These are phyloP conservation scores for Drosophila helvetica DNA, from an alignment of 2,888 invertebrate species.

Conservation along the genomic window DNA sequence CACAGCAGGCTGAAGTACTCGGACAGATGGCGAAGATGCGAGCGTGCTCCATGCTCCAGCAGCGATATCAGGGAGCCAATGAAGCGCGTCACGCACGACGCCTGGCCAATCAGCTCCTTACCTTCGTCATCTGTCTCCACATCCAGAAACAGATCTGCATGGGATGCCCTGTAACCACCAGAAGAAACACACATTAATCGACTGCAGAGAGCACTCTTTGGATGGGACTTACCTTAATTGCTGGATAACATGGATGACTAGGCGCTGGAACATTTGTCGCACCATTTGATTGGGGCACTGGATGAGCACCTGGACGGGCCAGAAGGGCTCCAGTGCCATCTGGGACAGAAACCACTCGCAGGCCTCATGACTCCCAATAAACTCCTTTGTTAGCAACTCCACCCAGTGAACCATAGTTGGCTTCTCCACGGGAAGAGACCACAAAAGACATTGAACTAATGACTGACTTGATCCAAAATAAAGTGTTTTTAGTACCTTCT, in stretches of 20 bases:
- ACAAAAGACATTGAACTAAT: background rate
- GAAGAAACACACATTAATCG: background rate
- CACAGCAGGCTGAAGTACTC: slow-evolving; percentile 96
- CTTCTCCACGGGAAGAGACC: slow-evolving; percentile 81
- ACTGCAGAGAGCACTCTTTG: background rate
- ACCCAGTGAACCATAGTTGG: slow-evolving; percentile 99
- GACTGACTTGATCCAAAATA: background rate
- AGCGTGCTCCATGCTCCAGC: slow-evolving; percentile 94
- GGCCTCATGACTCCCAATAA: slow-evolving; percentile 94
- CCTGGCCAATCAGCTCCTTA: slow-evolving; percentile 87
- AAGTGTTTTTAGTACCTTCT: slow-evolving; percentile 87
- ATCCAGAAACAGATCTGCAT: slow-evolving; percentile 87
- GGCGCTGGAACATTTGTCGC: slow-evolving; percentile 97
- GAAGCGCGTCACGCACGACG: slow-evolving; percentile 96
- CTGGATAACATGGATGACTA: slow-evolving; percentile 97
- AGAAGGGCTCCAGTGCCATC: slow-evolving; percentile 97
- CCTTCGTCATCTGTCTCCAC: slow-evolving; percentile 84
- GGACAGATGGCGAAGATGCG: slow-evolving; percentile 93
- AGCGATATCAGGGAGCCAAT: slow-evolving; percentile 93
- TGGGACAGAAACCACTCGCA: slow-evolving; percentile 96
- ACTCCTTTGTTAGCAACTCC: slow-evolving; percentile 96
- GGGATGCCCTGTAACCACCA: slow-evolving; percentile 84
- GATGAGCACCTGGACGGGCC: slow-evolving; percentile 97
- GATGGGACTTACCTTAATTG: slow-evolving; percentile 87
- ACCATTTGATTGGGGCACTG: slow-evolving; percentile 99